Evolutionary conservation across 2,888 invertebrate genomes (phyloP), one percentile per base, ranked within the genome.

Genomic region (Adelphocoris suturalis): DNA sequence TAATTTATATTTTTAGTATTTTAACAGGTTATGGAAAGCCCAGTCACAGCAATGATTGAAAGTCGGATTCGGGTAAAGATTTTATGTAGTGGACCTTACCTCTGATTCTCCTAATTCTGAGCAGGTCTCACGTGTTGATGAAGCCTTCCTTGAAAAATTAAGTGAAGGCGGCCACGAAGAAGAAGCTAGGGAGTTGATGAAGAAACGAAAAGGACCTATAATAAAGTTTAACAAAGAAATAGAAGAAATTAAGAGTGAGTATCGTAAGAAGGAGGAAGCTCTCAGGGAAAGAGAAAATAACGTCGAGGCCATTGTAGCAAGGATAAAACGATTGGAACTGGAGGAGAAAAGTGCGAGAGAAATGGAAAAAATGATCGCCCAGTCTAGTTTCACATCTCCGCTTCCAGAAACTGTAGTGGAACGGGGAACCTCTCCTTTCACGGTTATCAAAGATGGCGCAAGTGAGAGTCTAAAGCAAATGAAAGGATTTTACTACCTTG

Each of bases 201-300:
- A 96, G 93, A 96, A 95, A 91, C 96, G 96, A 92, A 93, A 96
- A 90, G 96, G 95, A 0, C 93, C 96, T 89, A 93, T 96, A 89
- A 93, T 96, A 90, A 95, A 95, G 92, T 94, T 96, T 91, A 95
- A 96, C 92, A 95, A 96, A 92, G 96, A 96, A 92, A 94, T 95
- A 92, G 95, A 95, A 91, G 96, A 96, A 93, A 95, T 89, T 61
- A 37, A 90, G 23, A 84, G 88, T 23, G 88, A 88, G 55, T 78
- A 48, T 46, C 76, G 88, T 37, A 78, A 88, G 19, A 88, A 94
- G 87, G 94, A 95, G 92, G 93, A 93, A 61, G 94, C 94, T 89
- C 92, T 95, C 87, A 93, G 93, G 89, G 93, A 93, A 91, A 93
- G 94, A 28, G 93, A 94, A 85, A 93, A 94, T 92, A 93, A 94